Percentiles rank a stretch among this genome's conserved stretches.
phyloP scores from a whole-genome alignment of 2,113 vertebrate genomes.

The Cebidichthys violaceus region DNA sequence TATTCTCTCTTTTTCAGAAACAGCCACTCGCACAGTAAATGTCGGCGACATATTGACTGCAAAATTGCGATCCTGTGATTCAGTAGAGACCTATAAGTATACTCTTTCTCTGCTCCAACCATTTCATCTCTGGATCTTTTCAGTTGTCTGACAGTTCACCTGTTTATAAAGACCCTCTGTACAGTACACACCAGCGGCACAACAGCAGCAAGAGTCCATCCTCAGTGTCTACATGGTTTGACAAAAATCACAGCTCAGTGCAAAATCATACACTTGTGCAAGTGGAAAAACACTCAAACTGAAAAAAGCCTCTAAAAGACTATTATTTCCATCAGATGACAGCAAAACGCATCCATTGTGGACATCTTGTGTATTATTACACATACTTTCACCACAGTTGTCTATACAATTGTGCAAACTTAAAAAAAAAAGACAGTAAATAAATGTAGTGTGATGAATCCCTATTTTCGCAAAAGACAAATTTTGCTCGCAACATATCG shows the following conservation, averaged over 20 bases:
- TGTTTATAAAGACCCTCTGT: constrained; percentile 9
- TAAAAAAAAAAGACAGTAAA: neutral
- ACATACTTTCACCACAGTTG: neutral
- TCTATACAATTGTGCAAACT: neutral
- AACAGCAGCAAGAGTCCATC: neutral
- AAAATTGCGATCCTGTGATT: neutral
- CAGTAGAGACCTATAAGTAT: neutral
- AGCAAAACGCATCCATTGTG: neutral
- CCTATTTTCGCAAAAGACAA: neutral
- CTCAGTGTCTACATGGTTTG: neutral
- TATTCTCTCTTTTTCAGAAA: neutral
- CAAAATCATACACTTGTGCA: constrained; percentile 15
- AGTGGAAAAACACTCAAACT: neutral
- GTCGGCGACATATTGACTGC: neutral
- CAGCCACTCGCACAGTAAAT: neutral
- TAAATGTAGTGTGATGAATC: neutral
- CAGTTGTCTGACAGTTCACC: neutral
- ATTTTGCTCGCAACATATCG: neutral
- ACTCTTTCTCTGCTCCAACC: neutral
- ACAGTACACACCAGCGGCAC: neutral
- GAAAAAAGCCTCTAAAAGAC: neutral
- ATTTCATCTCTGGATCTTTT: constrained; percentile 8
- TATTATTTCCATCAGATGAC: neutral
- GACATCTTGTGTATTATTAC: neutral
- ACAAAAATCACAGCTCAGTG: constrained; percentile 7